These are phyloP conservation scores for Zoanthus sociatus DNA, from an alignment of 92 coral and sea anemone species.

Conservation along the genomic window DNA sequence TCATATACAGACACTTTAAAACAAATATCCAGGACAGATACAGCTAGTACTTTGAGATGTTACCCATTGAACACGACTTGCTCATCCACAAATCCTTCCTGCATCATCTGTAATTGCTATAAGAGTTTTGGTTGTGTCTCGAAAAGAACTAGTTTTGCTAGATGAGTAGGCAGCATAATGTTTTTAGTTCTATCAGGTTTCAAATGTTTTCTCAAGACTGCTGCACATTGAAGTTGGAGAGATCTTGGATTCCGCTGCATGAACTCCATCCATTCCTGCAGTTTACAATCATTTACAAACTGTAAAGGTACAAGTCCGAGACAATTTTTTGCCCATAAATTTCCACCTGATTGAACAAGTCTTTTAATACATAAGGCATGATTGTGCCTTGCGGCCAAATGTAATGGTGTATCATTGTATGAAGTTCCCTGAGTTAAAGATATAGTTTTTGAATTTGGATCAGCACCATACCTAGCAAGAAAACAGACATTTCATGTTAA, in stretches of 20 bases:
- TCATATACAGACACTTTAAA: too few relatives aligned
- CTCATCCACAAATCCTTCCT: conserved; percentile 7
- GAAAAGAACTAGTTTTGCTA: conserved; percentile 81
- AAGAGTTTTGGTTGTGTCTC: conserved; percentile 85
- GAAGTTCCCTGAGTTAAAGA: conserved; percentile 91
- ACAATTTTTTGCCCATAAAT: conserved; percentile 94
- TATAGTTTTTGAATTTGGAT: conserved; percentile 91
- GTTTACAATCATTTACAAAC: conserved; percentile 86
- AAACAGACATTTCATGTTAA: conserved; percentile 5
- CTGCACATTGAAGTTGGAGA: conserved; percentile 86
- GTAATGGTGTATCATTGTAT: conserved; percentile 95
- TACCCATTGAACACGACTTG: conserved; percentile 37
- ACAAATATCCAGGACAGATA: not conserved
- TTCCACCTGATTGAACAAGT: conserved; percentile 98
- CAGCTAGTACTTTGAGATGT: not conserved
- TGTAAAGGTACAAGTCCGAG: conserved; percentile 91
- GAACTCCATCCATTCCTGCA: conserved; percentile 89
- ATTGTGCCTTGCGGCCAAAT: conserved; percentile 89
- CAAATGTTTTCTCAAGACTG: conserved; percentile 84
- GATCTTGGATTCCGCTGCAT: conserved; percentile 88
- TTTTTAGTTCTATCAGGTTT: conserved; percentile 88
- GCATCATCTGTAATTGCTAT: conserved; percentile 70
- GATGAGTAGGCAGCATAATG: conserved; percentile 79
- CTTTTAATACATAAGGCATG: conserved; percentile 86
- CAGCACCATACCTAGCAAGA: conserved; percentile 87